Evolutionary conservation across 2,888 invertebrate species (phyloP).

Genomic region (Polia nebulosa): DNA sequence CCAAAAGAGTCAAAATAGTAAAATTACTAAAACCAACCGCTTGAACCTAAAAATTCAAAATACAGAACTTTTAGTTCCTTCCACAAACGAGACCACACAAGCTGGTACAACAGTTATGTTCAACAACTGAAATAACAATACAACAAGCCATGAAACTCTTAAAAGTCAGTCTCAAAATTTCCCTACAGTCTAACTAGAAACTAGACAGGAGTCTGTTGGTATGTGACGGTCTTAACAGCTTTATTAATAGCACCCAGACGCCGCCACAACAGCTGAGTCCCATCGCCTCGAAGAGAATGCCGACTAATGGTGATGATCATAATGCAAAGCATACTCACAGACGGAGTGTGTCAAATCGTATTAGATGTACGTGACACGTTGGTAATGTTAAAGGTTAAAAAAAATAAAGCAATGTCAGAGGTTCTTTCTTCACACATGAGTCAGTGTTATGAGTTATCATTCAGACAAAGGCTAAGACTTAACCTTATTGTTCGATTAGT

Average conservation of each 20-base stretch:
- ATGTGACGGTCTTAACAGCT: constrained; percentile 58
- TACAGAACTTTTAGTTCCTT: constrained; percentile 10
- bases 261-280: constrained; percentile 70
- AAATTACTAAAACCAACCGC: not conserved
- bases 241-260: constrained; percentile 70
- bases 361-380: constrained; percentile 44
- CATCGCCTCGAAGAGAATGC: constrained; percentile 50
- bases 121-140: constrained; percentile 22
- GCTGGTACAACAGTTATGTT: constrained; percentile 12
- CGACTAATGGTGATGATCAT: constrained; percentile 63
- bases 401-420: constrained; percentile 26
- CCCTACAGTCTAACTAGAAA: constrained; percentile 28
- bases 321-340: constrained; percentile 51
- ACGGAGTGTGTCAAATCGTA: constrained; percentile 50
- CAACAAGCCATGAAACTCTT: constrained; percentile 6
- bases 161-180: constrained; percentile 29
- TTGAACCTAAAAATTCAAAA: not conserved
- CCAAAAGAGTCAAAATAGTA: not conserved
- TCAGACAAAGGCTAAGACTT: constrained; percentile 35
- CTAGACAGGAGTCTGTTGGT: constrained; percentile 29
- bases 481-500: constrained; percentile 42
- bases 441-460: constrained; percentile 19
- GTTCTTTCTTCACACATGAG: constrained; percentile 30
- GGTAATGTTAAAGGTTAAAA: constrained; percentile 35
- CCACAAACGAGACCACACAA: constrained; percentile 33